Base-by-base conservation (phyloP, 2,888 invertebrate species). In the Conomelus anceps region DNA sequence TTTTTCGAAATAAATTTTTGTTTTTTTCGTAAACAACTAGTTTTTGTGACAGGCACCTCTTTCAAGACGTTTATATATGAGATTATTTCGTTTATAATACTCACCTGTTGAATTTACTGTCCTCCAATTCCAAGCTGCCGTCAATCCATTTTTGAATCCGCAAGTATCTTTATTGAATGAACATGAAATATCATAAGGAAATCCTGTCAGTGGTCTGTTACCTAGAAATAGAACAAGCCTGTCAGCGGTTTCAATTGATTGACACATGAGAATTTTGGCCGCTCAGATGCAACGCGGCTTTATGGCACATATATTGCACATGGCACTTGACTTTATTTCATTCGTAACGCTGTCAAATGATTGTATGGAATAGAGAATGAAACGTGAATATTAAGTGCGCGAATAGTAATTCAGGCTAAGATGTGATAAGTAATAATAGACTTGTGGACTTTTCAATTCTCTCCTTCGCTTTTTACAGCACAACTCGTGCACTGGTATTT, bases 131-230 rank as follows among this genome's bases (percentile, higher is more conserved):
- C 86, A 86, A 9, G 86, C 86, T 23, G 86, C 23, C 0, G 24
- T n/a, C 11, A 29, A 29, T 11, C 86, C 86, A 26, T 86, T 86
- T 24, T 86, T 86, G 22, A 86, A 86, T 86, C 86, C 86, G n/a
- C 86, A 86, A 11, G 24, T 86, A 26, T 86, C 23, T 22, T 24
- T 86, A 29, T 86, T 86, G 29, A 86, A 86, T 11, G 24, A 22
- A 26, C 86, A 86, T 22, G 23, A 11, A n/a, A 86, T 86, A n/a
- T 86, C 86, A 7, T 86, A 86, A 22, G 86, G 86, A 86, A 86
- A 86, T 22, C 86, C 86, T 20, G 22, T 13, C 24, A 26, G n/a
- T 22, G 29, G 24, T 22, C 29, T 86, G 29, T 86, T 86, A 23
- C 24, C 86, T 86, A 29, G 3, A 26, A 13, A 11, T 22, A 63